Conservation (phyloP, 1,140 invertebrate species). For the Pseudachorutes palmiensis region DNA sequence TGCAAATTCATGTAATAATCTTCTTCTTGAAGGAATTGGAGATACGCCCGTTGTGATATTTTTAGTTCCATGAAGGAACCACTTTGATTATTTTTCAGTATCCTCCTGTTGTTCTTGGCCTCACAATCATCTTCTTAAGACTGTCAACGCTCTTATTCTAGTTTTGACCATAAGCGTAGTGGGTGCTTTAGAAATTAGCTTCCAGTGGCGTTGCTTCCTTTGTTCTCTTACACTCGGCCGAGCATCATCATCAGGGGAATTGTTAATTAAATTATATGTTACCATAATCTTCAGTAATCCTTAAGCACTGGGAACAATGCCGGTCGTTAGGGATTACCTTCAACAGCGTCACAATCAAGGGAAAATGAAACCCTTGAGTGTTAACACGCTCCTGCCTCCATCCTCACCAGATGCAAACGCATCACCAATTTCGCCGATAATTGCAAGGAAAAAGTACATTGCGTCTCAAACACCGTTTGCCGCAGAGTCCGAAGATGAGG, state of each 20-base stretch:
- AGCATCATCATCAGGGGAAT: no score
- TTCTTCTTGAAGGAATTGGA: not conserved
- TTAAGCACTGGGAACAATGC: not conserved
- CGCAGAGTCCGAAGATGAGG: constrained; percentile 3
- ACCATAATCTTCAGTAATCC: not conserved
- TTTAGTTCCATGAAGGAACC: not conserved
- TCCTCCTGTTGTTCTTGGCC: constrained; percentile 4
- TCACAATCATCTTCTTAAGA: not conserved
- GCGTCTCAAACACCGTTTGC: not conserved
- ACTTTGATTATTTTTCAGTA: constrained; percentile 7
- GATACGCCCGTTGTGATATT: not conserved
- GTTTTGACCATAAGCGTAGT: not conserved
- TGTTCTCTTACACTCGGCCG: no score
- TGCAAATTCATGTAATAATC: not conserved
- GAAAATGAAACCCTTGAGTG: not conserved
- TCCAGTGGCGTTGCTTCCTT: no score
- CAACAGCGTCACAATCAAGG: not conserved
- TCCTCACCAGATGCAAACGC: not conserved
- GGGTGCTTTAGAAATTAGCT: no score
- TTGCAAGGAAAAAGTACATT: not conserved
- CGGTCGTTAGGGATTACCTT: constrained; percentile 1
- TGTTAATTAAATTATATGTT: constrained; percentile 9
- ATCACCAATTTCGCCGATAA: constrained; percentile 4
- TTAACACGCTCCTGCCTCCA: not conserved
- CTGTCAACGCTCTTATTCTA: not conserved